Percentiles rank a stretch among this genome's conserved stretches.
Evolutionary conservation across 2,888 invertebrate species (phyloP).

Genomic region (Emesis russula): DNA sequence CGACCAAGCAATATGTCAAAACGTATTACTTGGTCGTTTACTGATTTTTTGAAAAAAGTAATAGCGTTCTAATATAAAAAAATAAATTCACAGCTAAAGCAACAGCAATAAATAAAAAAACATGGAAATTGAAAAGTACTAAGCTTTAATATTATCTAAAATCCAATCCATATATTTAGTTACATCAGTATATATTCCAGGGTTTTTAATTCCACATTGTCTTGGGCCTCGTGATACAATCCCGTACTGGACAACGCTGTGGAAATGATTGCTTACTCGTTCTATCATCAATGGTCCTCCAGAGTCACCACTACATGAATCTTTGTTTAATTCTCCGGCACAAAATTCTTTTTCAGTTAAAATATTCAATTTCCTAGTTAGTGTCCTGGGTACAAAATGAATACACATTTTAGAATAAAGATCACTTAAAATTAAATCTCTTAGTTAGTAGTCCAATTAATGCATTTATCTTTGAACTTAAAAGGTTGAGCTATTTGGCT

Average conservation of each 20-base stretch:
- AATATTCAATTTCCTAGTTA: neutral
- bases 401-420: neutral
- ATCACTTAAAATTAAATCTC: neutral
- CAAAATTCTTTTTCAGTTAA: conserved; percentile 88
- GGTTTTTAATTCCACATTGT: conserved; percentile 90
- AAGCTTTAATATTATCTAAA: conserved; percentile 87
- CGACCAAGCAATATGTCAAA: too few relatives aligned
- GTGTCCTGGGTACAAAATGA: neutral
- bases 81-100: too few relatives aligned
- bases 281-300: conserved; percentile 96
- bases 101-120: too few relatives aligned
- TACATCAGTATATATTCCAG: conserved; percentile 93
- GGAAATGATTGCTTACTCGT: conserved; percentile 35
- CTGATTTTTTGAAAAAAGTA: too few relatives aligned
- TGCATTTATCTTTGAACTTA: too few relatives aligned
- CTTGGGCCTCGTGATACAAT: conserved; percentile 86
- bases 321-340: conserved; percentile 93
- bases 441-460: too few relatives aligned
- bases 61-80: too few relatives aligned
- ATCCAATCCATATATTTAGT: conserved; percentile 93
- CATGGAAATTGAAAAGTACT: neutral
- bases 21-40: too few relatives aligned
- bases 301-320: conserved; percentile 97
- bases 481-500: too few relatives aligned
- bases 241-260: conserved; percentile 88